These are phyloP conservation scores for Ochropleura plecta DNA, from an alignment of 2,888 invertebrate species.

Conservation along the genomic window DNA sequence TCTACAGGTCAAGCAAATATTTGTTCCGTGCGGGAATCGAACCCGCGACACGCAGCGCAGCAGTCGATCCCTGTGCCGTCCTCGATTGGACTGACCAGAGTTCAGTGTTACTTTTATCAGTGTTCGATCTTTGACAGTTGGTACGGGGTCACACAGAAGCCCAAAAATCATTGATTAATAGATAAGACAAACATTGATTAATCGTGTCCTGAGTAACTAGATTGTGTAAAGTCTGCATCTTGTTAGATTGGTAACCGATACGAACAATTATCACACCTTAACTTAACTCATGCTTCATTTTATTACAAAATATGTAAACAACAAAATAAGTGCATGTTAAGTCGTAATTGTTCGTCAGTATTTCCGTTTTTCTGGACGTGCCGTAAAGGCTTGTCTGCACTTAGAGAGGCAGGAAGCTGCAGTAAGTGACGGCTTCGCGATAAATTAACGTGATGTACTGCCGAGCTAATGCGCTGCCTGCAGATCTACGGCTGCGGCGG, in stretches of 20 bases:
- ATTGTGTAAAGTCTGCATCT: neutral
- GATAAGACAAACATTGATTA: neutral
- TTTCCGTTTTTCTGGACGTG: conserved; percentile 40
- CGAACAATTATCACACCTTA: neutral
- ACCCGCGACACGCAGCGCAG: too few species aligned
- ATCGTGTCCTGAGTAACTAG: neutral
- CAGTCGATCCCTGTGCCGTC: too few species aligned
- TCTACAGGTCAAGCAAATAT: too few species aligned
- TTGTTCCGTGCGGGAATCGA: too few species aligned
- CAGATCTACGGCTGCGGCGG: conserved; percentile 27
- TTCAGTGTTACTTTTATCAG: neutral
- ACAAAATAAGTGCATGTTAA: conserved; percentile 14
- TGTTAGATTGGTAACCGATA: neutral
- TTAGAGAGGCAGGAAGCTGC: conserved; percentile 56
- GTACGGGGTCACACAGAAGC: neutral
- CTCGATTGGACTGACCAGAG: too few species aligned
- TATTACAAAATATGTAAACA: neutral
- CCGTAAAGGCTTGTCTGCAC: conserved; percentile 40
- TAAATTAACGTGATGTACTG: conserved; percentile 64
- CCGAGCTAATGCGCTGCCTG: conserved; percentile 49
- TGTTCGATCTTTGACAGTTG: too few species aligned
- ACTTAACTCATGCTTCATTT: neutral
- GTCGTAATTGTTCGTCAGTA: conserved; percentile 25
- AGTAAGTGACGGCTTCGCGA: conserved; percentile 57
- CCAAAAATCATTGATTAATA: too few species aligned